Evolutionary conservation across 2,797 vertebrate genomes (phyloP).

Genomic region (Pteropus rufus): DNA sequence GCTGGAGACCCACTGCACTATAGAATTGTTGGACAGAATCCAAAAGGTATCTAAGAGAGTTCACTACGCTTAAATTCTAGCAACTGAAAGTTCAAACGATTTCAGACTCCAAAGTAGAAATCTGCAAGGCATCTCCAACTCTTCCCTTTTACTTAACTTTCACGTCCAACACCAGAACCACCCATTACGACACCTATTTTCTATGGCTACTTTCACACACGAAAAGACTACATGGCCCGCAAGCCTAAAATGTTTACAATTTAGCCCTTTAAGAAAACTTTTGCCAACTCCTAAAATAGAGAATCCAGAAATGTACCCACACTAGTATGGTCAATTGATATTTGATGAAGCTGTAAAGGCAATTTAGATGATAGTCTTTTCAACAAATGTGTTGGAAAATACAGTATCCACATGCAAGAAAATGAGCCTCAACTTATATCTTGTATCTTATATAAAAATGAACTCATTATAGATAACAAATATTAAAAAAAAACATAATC

Average conservation of each 20-base stretch:
- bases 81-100: not conserved
- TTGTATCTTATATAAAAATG: not conserved
- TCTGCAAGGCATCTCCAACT: not conserved
- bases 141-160: not conserved
- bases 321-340: not conserved
- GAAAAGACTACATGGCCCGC: not conserved
- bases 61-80: not conserved
- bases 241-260: not conserved
- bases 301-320: not conserved
- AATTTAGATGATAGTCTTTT: not conserved
- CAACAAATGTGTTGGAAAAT: not conserved
- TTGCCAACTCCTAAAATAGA: not conserved
- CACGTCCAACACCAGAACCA: rapidly evolving
- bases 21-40: not conserved
- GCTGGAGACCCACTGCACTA: not conserved
- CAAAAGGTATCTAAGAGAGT: not conserved
- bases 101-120: not conserved
- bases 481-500: not conserved
- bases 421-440: not conserved
- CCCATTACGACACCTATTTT: not conserved
- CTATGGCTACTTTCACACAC: not conserved
- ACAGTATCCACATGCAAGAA: not conserved
- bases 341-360: not conserved
- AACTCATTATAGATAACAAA: not conserved
- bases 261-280: not conserved